Evolutionary conservation across 2,797 vertebrate genomes (phyloP).

Genomic region (Sciurus vulgaris): DNA sequence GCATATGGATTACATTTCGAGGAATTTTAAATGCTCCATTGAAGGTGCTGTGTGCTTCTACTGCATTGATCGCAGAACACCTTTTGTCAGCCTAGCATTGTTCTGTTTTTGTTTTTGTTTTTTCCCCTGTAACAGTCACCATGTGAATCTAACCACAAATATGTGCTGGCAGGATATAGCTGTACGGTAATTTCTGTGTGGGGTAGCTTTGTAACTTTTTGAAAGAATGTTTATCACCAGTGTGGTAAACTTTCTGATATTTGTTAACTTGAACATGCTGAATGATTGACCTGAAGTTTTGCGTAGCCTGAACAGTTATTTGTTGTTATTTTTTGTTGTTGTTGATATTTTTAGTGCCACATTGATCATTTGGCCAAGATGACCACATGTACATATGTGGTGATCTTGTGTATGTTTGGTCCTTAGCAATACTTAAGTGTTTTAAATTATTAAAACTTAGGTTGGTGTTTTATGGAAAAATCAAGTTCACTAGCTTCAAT

Average conservation of each 20-base stretch:
- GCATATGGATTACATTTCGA: neutral
- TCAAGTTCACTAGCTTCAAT: neutral
- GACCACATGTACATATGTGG: neutral
- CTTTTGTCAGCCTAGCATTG: neutral
- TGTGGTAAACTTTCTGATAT: neutral
- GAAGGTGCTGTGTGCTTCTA: neutral
- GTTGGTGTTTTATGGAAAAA: slow-evolving; percentile 9
- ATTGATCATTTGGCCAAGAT: neutral
- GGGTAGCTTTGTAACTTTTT: slow-evolving; percentile 6
- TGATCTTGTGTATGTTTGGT: slow-evolving; percentile 2
- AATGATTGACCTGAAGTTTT: slow-evolving; percentile 22
- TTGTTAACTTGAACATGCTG: neutral
- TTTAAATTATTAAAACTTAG: slow-evolving; percentile 4
- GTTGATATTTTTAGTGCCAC: neutral
- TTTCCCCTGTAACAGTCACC: neutral
- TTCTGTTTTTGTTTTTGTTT: neutral
- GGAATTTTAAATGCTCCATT: neutral
- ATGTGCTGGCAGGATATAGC: neutral
- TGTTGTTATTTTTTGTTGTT: neutral
- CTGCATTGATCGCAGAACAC: neutral
- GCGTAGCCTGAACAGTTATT: neutral
- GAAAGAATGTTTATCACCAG: neutral
- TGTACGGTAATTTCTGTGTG: neutral
- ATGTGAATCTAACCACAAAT: slow-evolving; percentile 4
- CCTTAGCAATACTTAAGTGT: neutral